Percentiles rank a stretch among this genome's conserved stretches.
These are phyloP conservation scores for Drymonia ruficornis DNA, from an alignment of 2,888 invertebrate genomes.

Conservation along the genomic window DNA sequence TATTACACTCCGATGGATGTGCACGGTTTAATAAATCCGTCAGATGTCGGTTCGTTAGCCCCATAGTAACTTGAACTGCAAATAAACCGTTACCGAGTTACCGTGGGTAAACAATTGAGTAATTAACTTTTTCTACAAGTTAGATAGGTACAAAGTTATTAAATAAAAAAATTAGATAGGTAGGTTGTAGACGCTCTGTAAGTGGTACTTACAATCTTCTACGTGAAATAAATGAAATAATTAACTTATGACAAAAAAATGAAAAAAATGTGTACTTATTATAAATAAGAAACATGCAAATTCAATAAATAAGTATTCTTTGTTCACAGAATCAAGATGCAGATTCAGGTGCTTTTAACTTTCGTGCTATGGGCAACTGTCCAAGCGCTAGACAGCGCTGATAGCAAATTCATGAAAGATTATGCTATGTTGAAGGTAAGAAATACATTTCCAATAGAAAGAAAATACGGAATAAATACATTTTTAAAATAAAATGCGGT, in stretches of 20 bases:
- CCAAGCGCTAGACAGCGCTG: slow-evolving; percentile 81
- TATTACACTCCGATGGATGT: not conserved
- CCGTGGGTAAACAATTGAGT: slow-evolving; percentile 5
- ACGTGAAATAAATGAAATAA: too few species aligned
- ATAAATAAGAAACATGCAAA: too few species aligned
- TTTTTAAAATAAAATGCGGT: slow-evolving; percentile 1
- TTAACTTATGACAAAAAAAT: too few species aligned
- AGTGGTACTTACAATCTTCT: too few species aligned
- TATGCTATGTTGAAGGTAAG: slow-evolving; percentile 89
- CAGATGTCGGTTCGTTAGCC: not conserved
- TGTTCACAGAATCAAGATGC: slow-evolving; percentile 41
- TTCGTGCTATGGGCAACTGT: slow-evolving; percentile 59
- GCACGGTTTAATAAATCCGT: not conserved
- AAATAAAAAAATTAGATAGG: too few species aligned
- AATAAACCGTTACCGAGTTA: not conserved
- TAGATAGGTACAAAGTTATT: too few species aligned
- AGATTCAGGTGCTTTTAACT: slow-evolving; percentile 37
- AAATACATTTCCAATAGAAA: too few species aligned
- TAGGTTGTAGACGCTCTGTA: too few species aligned
- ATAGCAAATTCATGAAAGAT: slow-evolving; percentile 88
- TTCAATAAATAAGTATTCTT: not conserved
- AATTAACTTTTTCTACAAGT: too few species aligned
- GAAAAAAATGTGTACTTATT: too few species aligned
- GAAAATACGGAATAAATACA: not conserved
- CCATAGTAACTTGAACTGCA: slow-evolving; percentile 1